Conservation (phyloP, 2,797 vertebrate species). For the Silurus aristotelis region DNA sequence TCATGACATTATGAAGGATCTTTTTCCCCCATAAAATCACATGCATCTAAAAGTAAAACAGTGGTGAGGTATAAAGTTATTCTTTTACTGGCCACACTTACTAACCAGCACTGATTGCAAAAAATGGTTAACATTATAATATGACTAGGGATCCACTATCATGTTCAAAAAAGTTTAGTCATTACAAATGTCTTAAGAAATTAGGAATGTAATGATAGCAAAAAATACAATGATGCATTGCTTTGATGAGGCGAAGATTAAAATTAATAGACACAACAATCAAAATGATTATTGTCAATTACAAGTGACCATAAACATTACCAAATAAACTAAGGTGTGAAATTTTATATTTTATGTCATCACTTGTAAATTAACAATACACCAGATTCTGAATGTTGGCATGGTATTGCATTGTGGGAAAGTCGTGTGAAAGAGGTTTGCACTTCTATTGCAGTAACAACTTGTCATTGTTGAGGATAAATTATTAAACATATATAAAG, state of each 20-base stretch:
- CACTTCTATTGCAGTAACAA: neutral
- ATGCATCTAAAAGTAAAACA: neutral
- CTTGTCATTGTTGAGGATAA: too few species aligned
- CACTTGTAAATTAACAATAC: neutral
- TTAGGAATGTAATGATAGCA: neutral
- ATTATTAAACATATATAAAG: too few species aligned
- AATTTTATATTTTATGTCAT: neutral
- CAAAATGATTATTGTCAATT: neutral
- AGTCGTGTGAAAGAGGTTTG: neutral
- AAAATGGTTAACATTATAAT: neutral
- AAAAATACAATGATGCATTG: neutral
- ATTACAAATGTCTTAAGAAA: neutral
- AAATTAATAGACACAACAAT: neutral
- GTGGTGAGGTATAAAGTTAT: neutral
- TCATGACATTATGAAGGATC: conserved; percentile 2
- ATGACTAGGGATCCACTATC: neutral
- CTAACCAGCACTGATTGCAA: neutral
- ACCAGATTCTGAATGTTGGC: neutral
- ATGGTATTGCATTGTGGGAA: neutral
- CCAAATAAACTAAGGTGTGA: neutral
- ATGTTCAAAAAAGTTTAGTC: neutral
- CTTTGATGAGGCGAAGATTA: neutral
- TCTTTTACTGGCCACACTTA: neutral
- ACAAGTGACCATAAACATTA: neutral
- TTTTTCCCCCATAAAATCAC: neutral